Evolutionary conservation across 2,797 vertebrate genomes (phyloP), one percentile per base, ranked within the genome.

Genomic region (Sebastes trivittatus): DNA sequence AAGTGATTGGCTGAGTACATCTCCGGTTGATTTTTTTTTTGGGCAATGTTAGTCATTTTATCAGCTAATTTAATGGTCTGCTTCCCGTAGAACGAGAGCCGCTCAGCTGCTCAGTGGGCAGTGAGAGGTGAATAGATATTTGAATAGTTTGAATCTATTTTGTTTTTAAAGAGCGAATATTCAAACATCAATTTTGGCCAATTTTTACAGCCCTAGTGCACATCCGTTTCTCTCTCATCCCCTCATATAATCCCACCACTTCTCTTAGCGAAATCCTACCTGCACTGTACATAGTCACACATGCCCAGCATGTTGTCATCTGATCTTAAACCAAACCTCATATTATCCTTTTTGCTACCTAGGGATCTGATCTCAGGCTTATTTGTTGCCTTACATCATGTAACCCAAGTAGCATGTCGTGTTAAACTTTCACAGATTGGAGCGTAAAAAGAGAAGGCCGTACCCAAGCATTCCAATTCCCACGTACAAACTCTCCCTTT

Each of bases 401-500:
- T 75, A 85, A 89, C 68, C 63, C 30, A 74, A 87, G 80, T 14
- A 69, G 68, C 58, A 60, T 74, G 78, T 79, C 30, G 59, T 88
- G 75, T 78, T 71, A 46, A 80, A 82, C 70, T 59, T 78, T 86
- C 30, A 38, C 55, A 64, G 11, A 72, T n/a, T 68, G 9, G 56
- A 10, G 9, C 13, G 7, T 27, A 49, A 65, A 81, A 52, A 16
- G 54, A 42, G 63, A 60, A 29, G 69, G 49, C 38, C 2, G 7
- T 20, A 61, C 23, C 42, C 22, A 65, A n/a, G 64, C 65, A 88
- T 76, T 84, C 77, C 49, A 20, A n/a, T 82, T 83, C 80, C 56
- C 55, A 76, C 52, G 18, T 63, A 68, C 46, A 79, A 88, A 87
- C 74, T 75, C 59, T 89, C 85, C 14, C 74, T 87, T 86, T 86